phyloP scores from a whole-genome alignment of 2,888 invertebrate genomes.

The Dastarcus helophoroides region DNA sequence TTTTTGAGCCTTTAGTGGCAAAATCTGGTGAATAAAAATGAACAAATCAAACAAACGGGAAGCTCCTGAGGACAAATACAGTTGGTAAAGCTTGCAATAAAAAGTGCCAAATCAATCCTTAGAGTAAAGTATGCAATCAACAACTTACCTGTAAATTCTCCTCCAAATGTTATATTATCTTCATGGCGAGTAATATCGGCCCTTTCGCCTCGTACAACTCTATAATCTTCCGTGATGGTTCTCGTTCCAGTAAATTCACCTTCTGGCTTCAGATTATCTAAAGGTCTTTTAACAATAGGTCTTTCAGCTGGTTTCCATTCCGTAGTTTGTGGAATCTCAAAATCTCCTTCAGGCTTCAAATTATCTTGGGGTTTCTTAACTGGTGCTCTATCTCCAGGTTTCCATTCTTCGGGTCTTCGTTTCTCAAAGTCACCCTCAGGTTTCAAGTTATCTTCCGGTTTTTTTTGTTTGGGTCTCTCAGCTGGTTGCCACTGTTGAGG shows the following conservation, averaged over 20 bases:
- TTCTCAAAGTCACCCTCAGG: slow-evolving; percentile 35
- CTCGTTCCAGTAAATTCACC: slow-evolving; percentile 39
- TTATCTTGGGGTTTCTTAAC: slow-evolving; percentile 51
- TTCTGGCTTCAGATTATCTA: slow-evolving; percentile 40
- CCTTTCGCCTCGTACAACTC: slow-evolving; percentile 49
- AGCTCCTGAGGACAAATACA: no score
- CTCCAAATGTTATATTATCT: slow-evolving; percentile 54
- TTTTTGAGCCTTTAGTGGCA: no score
- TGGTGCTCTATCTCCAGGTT: slow-evolving; percentile 35
- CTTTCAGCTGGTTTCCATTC: slow-evolving; percentile 29
- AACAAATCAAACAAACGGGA: no score
- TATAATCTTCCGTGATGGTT: slow-evolving; percentile 45
- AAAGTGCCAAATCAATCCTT: no score
- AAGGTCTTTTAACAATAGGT: slow-evolving; percentile 32
- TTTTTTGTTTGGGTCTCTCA: slow-evolving; percentile 37
- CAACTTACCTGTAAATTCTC: slow-evolving; percentile 51
- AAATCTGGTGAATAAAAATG: no score
- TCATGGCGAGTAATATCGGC: slow-evolving; percentile 51
- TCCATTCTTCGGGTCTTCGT: slow-evolving; percentile 22
- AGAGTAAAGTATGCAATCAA: no score
- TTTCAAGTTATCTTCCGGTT: slow-evolving; percentile 39
- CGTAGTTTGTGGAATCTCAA: slow-evolving; percentile 23
- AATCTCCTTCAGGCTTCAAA: slow-evolving; percentile 36
- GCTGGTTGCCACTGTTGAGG: slow-evolving; percentile 28
- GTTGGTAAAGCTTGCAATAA: no score